Base-by-base conservation (phyloP, 2,797 vertebrate species). In the Argentina silus region DNA sequence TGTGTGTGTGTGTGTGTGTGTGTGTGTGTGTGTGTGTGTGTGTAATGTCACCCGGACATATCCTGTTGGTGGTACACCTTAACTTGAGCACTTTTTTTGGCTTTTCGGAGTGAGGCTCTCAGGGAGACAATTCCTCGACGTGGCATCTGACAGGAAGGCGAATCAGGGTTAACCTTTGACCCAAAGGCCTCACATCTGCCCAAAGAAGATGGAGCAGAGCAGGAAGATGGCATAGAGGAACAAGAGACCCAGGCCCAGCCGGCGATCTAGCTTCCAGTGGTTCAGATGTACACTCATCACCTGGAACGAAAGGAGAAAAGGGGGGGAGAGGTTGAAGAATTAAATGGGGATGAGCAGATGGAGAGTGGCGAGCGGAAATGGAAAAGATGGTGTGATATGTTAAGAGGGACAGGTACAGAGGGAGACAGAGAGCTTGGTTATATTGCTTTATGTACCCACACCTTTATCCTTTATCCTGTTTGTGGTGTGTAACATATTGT, bases 161-260 rank as follows among this genome's bases (percentile, higher is more conserved):
- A 17, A 19, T 43, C 71, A 60, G 55, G 65, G 43, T 23, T 71
- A 76, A 82, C 61, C 62, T 81, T 65, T 74, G 78, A 79, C 76
- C 74, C 42, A 8, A 51, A 72, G 43, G 74, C 77, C 83, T 92
- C 89, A 94, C 89, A 94, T 93, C 79, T 93, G 93, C 53, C 93
- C 93, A 3, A 95, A 94, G 75, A 95, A 73, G 83, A 95, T 93
- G 82, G 94, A 93, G 88, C 90, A 93, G 84, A 94, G 91, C 66
- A 95, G 90, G 86, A 95, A 95, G 85, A 95, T 86, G 68, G 91
- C 85, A 74, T 95, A 95, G 70, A 95, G 93, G 48, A 92, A 86
- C 81, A 95, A 0, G 12, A 94, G 88, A 14, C 93, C 88, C 68
- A 95, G 70, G 62, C 94, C 94, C 73, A 95, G 84, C 61, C 91